Base-by-base conservation (phyloP, 2,888 invertebrate species). In the Pocota personata region DNA sequence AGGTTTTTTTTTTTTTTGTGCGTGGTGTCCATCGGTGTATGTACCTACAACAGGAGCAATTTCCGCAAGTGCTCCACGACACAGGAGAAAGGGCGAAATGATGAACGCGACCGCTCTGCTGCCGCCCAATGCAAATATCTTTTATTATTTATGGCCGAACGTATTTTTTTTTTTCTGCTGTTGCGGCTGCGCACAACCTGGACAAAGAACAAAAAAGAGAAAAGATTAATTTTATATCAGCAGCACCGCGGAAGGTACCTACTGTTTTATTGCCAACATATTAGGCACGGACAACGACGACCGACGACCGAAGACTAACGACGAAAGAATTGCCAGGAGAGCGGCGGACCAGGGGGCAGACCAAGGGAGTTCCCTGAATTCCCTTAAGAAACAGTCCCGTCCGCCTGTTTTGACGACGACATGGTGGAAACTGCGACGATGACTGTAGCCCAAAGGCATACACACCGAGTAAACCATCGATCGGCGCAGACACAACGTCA, bases 261-360 rank as follows among this genome's bases (percentile, higher is more conserved):
- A 89, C 89, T 89, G 89, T 89, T 89, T 89, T 89, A 89, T 89
- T 89, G 89, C 88, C 84, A 89, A 89, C 89, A 88, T 89, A 89
- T 89, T 89, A 89, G 89, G 88, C 88, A 89, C 88, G 89, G 87
- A 83, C 75, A 72, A 78, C 69, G 82, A n/a, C n/a, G n/a, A n/a
- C n/a, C n/a, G n/a, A n/a, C n/a, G n/a, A n/a, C n/a, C n/a, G n/a
- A n/a, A n/a, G n/a, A n/a, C n/a, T n/a, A n/a, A n/a, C n/a, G n/a
- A 48, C 78, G 30, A 83, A 21, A 58, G 14, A 40, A 60, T n/a
- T n/a, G n/a, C 24, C 78, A 10, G 57, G 57, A 55, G 30, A 66
- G 71, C 30, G 46, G 19, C 67, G 50, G 60, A 48, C 62, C 69
- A 80, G 64, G 32, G 60, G 76, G 60, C 82, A 66, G 60, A 87